Conservation (phyloP, 2,113 vertebrate species). For the Anas platyrhynchos region DNA sequence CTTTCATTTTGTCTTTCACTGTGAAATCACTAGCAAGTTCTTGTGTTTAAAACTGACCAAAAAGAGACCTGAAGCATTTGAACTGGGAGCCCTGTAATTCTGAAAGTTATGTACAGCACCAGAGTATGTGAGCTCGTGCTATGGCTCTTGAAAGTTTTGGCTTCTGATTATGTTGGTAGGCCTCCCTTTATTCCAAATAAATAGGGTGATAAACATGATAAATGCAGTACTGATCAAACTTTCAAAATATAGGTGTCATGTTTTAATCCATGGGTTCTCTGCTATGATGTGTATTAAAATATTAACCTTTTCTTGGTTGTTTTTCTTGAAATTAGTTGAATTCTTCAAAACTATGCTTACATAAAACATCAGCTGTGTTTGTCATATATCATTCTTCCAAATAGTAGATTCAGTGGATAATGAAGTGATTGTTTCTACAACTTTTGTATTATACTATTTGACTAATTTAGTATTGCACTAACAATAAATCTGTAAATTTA, state of each 20-base stretch:
- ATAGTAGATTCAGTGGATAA: neutral
- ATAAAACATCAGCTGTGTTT: neutral
- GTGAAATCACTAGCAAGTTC: neutral
- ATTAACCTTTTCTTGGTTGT: neutral
- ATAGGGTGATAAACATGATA: neutral
- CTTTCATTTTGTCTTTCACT: neutral
- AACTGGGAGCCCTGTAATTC: neutral
- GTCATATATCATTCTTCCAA: neutral
- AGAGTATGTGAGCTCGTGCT: neutral
- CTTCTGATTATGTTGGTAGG: neutral
- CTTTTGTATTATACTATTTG: neutral
- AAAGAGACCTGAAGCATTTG: neutral
- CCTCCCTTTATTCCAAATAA: neutral
- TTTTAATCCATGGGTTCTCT: neutral
- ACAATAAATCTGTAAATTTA: neutral
- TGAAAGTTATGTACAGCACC: neutral
- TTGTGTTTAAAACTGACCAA: neutral
- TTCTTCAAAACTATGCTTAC: neutral
- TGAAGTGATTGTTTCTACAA: neutral
- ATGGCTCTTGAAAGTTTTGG: neutral
- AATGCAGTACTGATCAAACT: neutral
- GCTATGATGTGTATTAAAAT: neutral
- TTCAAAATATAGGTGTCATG: neutral
- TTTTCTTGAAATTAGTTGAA: neutral
- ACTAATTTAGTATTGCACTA: neutral